phyloP scores from a whole-genome alignment of 2,888 invertebrate species.

The Metacarcinus magister region DNA sequence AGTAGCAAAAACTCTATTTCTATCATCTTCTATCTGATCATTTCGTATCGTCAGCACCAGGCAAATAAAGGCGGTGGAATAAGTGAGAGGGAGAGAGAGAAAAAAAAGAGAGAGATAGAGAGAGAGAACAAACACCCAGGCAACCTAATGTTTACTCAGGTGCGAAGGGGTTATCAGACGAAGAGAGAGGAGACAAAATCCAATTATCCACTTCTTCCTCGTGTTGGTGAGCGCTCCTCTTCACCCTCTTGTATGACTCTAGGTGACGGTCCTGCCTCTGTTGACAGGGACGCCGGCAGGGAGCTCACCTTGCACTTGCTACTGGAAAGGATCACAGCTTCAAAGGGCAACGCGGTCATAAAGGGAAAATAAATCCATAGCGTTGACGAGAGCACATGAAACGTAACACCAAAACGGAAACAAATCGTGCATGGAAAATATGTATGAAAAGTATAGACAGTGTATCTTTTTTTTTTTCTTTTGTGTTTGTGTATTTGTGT shows the following conservation, averaged over 20 bases:
- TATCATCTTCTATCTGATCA: background rate
- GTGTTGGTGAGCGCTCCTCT: background rate
- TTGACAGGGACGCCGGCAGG: background rate
- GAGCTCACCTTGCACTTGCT: background rate
- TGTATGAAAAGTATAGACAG: background rate
- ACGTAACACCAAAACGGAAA: background rate
- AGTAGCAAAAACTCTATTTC: background rate
- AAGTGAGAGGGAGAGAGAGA: background rate
- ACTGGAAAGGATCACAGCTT: background rate
- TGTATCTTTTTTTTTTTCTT: background rate
- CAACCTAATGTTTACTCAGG: slow-evolving; percentile 3
- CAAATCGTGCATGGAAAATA: background rate
- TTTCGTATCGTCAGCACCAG: too few species aligned
- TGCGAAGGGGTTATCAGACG: slow-evolving; percentile 31
- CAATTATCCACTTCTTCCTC: slow-evolving; percentile 49
- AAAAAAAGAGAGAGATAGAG: background rate
- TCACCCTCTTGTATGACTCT: background rate
- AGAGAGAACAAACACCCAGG: slow-evolving; percentile 8
- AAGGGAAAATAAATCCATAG: background rate
- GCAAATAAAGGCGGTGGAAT: background rate
- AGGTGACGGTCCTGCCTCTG: background rate
- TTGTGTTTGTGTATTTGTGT: background rate
- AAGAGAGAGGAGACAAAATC: slow-evolving; percentile 35
- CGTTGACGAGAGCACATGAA: background rate
- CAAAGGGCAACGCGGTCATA: background rate